Conservation (phyloP, 2,888 invertebrate species). For the Kryphioiulus occultus region DNA sequence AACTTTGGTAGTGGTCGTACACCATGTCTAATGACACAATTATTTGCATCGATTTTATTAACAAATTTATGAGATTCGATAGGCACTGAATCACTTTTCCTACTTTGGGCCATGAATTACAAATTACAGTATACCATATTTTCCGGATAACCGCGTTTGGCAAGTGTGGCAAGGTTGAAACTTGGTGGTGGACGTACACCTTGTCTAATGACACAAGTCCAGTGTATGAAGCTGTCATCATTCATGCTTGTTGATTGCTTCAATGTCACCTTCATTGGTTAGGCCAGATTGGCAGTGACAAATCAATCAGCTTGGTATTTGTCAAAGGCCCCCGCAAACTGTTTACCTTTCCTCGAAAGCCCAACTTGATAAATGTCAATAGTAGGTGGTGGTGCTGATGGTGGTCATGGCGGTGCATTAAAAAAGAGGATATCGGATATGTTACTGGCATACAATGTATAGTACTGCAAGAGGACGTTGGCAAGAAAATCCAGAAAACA, state of each 20-base stretch:
- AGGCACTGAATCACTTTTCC: no score
- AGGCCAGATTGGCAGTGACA: conserved; percentile 36
- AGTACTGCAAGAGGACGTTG: not conserved
- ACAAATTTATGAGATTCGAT: no score
- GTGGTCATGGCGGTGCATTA: conserved; percentile 36
- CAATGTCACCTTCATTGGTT: conserved; percentile 27
- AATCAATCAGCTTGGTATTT: conserved; percentile 18
- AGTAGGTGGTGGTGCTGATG: not conserved
- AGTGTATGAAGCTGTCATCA: conserved; percentile 17
- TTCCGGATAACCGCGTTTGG: not conserved
- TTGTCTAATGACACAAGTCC: not conserved
- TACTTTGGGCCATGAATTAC: no score
- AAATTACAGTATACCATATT: no score
- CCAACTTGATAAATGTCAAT: not conserved
- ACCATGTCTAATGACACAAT: no score
- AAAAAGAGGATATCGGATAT: conserved; percentile 24
- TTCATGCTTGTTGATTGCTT: conserved; percentile 36
- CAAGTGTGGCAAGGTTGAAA: not conserved
- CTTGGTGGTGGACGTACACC: not conserved
- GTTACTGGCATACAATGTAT: not conserved
- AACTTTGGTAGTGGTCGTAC: no score
- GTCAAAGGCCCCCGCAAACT: conserved; percentile 25
- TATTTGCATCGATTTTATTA: no score
- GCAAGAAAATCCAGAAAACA: conserved; percentile 20
- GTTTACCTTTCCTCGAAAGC: conserved; percentile 28